Conservation (phyloP, 2,888 invertebrate species). For the Lithophane semibrunnea region DNA sequence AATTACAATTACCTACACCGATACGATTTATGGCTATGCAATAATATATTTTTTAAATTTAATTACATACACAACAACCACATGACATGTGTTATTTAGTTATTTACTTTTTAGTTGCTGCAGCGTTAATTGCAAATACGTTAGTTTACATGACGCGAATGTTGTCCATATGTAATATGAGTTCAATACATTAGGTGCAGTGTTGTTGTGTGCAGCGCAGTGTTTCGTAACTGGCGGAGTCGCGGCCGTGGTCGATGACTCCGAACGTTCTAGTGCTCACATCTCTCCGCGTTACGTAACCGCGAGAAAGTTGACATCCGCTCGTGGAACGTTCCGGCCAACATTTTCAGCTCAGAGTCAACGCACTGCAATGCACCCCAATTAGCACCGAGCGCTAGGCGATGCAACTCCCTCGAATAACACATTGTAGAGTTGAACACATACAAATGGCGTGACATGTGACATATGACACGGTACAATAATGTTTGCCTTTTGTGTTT, state of each 20-base stretch:
- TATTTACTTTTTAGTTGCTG: constrained; percentile 12
- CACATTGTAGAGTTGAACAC: constrained; percentile 19
- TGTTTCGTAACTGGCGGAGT: constrained; percentile 86
- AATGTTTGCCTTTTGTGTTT: constrained; percentile 10
- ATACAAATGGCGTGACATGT: constrained; percentile 24
- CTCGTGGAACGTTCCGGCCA: constrained; percentile 73
- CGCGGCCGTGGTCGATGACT: constrained; percentile 89
- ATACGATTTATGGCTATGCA: constrained; percentile 33
- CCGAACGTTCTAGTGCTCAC: constrained; percentile 88
- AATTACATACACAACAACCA: constrained; percentile 7
- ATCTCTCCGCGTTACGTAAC: constrained; percentile 88
- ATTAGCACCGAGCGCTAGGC: constrained; percentile 53
- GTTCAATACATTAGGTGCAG: constrained; percentile 68
- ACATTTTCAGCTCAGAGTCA: constrained; percentile 75
- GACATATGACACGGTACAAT: constrained; percentile 8
- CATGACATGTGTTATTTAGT: constrained; percentile 20
- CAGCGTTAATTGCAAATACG: constrained; percentile 4
- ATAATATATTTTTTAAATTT: constrained; percentile 22
- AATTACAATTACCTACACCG: constrained; percentile 41
- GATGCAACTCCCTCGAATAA: constrained; percentile 43
- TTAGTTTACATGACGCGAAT: constrained; percentile 4
- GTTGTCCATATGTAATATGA: constrained; percentile 28
- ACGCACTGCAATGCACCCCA: constrained; percentile 75
- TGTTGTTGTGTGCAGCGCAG: constrained; percentile 75
- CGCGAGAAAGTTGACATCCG: constrained; percentile 90